Percentiles rank a stretch among this genome's conserved stretches.
Conservation (phyloP, 2,113 vertebrate species). For the Isichthys henryi region DNA sequence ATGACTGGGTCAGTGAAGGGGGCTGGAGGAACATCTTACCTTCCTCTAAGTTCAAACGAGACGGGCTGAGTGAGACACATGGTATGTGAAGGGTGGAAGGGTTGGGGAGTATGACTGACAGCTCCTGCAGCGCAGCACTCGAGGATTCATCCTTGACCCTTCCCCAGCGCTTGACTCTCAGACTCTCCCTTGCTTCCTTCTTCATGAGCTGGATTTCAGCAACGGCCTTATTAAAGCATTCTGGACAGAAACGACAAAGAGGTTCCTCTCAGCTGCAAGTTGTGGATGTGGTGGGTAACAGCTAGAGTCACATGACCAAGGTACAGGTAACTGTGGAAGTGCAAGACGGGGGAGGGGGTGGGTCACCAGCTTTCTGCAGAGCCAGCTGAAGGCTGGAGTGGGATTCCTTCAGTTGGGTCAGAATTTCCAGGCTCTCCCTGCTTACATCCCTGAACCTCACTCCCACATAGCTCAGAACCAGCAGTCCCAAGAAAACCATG, state of each 20-base stretch:
- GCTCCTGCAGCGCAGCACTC: neutral
- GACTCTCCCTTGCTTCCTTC: neutral
- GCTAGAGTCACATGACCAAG: neutral
- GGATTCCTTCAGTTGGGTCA: conserved; percentile 46
- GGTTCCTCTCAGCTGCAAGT: neutral
- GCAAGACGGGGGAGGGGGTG: neutral
- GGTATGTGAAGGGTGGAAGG: neutral
- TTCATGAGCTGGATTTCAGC: neutral
- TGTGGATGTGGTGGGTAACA: neutral
- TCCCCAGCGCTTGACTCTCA: neutral
- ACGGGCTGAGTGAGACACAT: neutral
- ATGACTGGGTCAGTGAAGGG: neutral
- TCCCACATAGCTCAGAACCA: conserved; percentile 38
- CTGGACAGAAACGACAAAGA: neutral
- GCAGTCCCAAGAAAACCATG: conserved; percentile 31
- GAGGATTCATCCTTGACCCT: neutral
- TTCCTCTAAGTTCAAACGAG: neutral
- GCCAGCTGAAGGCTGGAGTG: conserved; percentile 39
- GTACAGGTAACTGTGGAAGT: neutral
- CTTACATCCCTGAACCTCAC: conserved; percentile 39
- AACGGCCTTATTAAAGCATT: neutral
- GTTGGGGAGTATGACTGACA: neutral
- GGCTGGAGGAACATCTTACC: neutral
- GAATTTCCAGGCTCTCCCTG: conserved; percentile 47
- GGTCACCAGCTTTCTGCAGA: conserved; percentile 43